phyloP scores from a whole-genome alignment of 2,797 vertebrate genomes.

The Stomatorhinus walkeri region DNA sequence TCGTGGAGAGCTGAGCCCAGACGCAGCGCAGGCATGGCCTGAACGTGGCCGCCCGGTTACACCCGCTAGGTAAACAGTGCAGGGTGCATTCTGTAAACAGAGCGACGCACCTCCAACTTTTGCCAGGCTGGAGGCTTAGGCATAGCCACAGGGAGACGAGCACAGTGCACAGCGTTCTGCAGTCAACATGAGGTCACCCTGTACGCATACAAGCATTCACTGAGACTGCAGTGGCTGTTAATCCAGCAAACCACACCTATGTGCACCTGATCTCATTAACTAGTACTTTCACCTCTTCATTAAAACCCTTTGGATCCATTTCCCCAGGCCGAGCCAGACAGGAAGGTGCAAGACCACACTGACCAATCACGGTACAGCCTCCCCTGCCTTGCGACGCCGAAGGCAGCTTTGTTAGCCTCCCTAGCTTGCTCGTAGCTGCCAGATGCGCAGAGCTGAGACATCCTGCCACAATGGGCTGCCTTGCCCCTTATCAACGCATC shows the following conservation, averaged over 20 bases:
- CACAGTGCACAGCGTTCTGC: neutral
- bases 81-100: neutral
- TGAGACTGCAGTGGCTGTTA: neutral
- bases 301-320: neutral
- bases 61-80: neutral
- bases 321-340: neutral
- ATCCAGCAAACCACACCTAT: neutral
- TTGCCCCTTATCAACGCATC: slow-evolving; percentile 12
- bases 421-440: neutral
- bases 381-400: neutral
- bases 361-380: neutral
- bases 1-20: neutral
- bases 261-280: neutral
- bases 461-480: neutral
- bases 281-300: neutral
- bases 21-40: neutral
- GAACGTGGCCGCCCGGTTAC: neutral
- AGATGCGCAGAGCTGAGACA: neutral
- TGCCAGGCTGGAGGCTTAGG: neutral
- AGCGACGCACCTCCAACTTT: neutral
- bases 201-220: neutral
- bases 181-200: neutral
- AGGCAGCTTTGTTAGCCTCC: neutral
- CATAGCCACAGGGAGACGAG: neutral
- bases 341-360: neutral